Evolutionary conservation across 2,113 vertebrate genomes (phyloP), one percentile per base, ranked within the genome.

Genomic region (Caloenas nicobarica): DNA sequence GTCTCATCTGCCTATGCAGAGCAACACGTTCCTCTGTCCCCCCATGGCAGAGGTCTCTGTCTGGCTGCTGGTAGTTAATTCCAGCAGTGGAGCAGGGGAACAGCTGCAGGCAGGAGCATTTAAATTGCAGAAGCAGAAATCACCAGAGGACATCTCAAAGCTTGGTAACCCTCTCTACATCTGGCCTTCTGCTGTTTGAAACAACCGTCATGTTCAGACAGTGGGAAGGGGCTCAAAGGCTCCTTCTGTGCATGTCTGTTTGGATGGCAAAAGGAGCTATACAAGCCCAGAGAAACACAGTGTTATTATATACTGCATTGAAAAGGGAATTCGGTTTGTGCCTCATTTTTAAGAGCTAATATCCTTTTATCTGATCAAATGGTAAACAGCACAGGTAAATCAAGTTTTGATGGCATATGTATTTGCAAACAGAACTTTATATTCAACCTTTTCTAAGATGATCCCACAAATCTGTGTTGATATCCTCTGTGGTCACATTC

Each of bases 321-420:
- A 81, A 89, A 91, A 87, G 80, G 28, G 78, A 96, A 97, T 96
- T 95, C 81, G 79, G 91, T 92, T 96, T 97, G 69, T 28, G 31
- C 48, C 86, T 91, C 86, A 85, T 89, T 92, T 96, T 94, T 92
- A 93, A 93, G 66, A 93, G 81, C 91, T 93, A 96, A 96, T 96
- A 97, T 95, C 79, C 88, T 96, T 95, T 96, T 94, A 96, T 96
- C 83, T 72, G 61, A 96, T 96, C 83, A 96, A 96, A 96, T 96
- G 95, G 92, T 96, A 97, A 97, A 91, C 61, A 95, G 86, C 81
- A 74, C 53, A 65, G 77, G 46, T 72, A 96, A 97, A 96, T 95
- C 86, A 93, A 81, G 73, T 96, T 96, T 96, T 79, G 86, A 65
- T 79, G 83, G 88, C 77, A 79, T 89, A 89, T 89, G 65, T 85